These are phyloP conservation scores for Seriola dumerili DNA, from an alignment of 2,113 vertebrate genomes.

Conservation along the genomic window DNA sequence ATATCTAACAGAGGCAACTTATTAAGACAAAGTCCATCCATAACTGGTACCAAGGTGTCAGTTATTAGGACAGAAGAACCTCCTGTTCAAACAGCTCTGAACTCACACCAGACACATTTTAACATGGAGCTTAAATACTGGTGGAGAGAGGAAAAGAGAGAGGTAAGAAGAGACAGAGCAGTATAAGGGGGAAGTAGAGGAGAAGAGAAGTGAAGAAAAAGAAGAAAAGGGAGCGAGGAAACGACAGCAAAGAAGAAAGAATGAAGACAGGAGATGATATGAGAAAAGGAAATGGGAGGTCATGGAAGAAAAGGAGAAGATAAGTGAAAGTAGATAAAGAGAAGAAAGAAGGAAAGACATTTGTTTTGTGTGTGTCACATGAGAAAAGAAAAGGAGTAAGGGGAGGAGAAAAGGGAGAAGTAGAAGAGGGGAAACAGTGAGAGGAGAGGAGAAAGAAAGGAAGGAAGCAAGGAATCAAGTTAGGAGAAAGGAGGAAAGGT, in stretches of 20 bases:
- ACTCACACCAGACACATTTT: background rate
- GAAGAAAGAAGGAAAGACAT: no score
- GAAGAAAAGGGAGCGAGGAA: no score
- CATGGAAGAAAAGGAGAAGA: no score
- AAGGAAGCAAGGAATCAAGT: background rate
- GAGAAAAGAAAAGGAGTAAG: no score
- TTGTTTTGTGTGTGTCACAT: no score
- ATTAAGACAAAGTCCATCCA: background rate
- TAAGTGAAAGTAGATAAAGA: no score
- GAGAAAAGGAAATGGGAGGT: no score
- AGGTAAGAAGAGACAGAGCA: background rate
- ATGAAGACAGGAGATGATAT: no score
- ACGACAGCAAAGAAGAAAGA: no score
- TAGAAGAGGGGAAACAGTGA: background rate
- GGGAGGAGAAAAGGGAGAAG: no score
- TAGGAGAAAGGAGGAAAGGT: background rate
- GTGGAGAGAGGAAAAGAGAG: background rate
- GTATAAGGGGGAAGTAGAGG: no score
- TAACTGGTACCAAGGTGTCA: background rate
- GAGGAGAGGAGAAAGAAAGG: background rate
- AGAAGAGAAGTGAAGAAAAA: no score
- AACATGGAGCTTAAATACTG: background rate
- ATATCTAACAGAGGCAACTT: conserved; percentile 9
- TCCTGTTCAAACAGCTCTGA: background rate
- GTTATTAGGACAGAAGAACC: background rate